Evolutionary conservation across 1,140 invertebrate genomes (phyloP).

Genomic region (Cotesia chilonis): DNA sequence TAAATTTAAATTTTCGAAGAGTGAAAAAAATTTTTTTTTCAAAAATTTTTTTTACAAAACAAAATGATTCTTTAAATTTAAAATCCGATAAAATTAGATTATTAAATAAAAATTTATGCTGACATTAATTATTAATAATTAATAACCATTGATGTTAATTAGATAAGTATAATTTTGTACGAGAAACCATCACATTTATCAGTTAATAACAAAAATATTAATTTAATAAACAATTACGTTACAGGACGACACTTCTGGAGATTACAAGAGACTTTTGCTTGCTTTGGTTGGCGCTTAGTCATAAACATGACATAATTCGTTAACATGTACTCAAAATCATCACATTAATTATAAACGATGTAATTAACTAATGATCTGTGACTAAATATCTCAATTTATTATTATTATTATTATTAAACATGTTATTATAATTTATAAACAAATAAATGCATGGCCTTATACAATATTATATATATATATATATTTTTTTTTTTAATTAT

Average conservation of each 20-base stretch:
- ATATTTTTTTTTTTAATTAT: not conserved
- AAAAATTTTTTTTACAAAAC: too few species aligned
- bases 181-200: constrained; percentile 15
- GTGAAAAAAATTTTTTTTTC: too few species aligned
- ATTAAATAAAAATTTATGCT: too few species aligned
- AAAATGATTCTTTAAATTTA: too few species aligned
- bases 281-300: constrained; percentile 77
- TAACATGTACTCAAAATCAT: not conserved
- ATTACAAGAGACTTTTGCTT: constrained; percentile 91
- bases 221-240: constrained; percentile 60
- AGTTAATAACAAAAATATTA: not conserved
- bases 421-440: too few species aligned
- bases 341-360: constrained; percentile 33
- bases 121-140: not conserved
- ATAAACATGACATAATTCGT: constrained; percentile 11
- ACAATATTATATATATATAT: not conserved
- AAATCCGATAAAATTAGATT: too few species aligned
- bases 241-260: constrained; percentile 90
- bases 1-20: too few species aligned
- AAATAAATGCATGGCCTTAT: too few species aligned
- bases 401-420: constrained; percentile 16
- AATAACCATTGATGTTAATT: not conserved
- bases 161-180: not conserved
- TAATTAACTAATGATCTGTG: constrained; percentile 23
- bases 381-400: constrained; percentile 4